A percentile compares a stretch with the other conserved stretches of the same genome.
phyloP scores from a whole-genome alignment of 2,113 vertebrate species.

The Hypomesus transpacificus region DNA sequence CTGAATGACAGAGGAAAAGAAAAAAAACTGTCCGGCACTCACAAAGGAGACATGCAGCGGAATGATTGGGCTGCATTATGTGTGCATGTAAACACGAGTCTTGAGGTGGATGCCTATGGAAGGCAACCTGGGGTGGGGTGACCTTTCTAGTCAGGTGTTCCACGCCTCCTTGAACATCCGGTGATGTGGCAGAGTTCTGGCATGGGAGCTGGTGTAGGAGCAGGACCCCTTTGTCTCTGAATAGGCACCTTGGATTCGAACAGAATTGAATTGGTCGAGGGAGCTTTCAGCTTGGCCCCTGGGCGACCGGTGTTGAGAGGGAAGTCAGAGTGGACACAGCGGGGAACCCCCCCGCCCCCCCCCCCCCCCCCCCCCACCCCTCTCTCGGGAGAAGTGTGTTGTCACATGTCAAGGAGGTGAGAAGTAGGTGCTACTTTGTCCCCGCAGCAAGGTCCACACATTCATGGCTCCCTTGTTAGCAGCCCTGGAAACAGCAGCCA shows the following conservation, averaged over 20 bases:
- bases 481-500: background rate
- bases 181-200: constrained; percentile 63
- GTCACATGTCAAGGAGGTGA: constrained; percentile 33
- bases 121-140: constrained; percentile 31
- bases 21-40: background rate
- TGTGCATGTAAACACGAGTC: constrained; percentile 24
- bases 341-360: constrained; percentile 4
- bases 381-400: too few relatives aligned
- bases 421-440: constrained; percentile 19
- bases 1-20: background rate
- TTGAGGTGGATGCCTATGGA: constrained; percentile 14
- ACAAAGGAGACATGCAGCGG: too few relatives aligned
- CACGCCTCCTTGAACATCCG: constrained; percentile 62
- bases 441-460: constrained; percentile 12
- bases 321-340: constrained; percentile 8
- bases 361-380: too few relatives aligned
- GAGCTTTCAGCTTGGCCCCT: too few relatives aligned
- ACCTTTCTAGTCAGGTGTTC: constrained; percentile 47
- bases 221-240: constrained; percentile 58
- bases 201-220: constrained; percentile 62
- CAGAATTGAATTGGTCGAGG: too few relatives aligned
- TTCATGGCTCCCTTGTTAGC: constrained; percentile 10
- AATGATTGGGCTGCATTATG: constrained; percentile 13
- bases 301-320: constrained; percentile 45
- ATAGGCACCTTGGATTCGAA: constrained; percentile 46